Base-by-base conservation (phyloP, 2,113 vertebrate species). In the Oreochromis niloticus region DNA sequence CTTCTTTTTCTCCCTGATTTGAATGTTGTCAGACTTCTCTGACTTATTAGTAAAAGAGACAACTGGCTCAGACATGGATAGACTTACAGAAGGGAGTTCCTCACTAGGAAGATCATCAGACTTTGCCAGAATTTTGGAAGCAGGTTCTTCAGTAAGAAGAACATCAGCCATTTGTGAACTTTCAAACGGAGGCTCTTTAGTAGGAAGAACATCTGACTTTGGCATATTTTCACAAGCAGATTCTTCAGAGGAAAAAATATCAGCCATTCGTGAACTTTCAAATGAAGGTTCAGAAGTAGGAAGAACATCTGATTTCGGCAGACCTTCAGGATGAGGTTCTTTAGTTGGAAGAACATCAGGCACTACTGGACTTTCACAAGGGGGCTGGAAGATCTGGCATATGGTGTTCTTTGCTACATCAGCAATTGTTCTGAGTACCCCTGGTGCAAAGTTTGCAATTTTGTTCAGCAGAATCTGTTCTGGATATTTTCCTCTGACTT, bases 251-350 rank as follows among this genome's bases (percentile, higher is more conserved):
- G 34, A 36, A 41, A 41, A 4, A n/a, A 59, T 4, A 59, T 32
- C 7, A 6, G 1, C 24, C 13, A 57, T 57, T 57, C 0, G 12
- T 57, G 56, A 57, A 30, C 0, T 57, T 57, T 27, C 2, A 3
- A 24, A 27, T 0, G 0, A 22, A 56, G 0, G 12, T 57, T 27
- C 6, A 8, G 16, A 0, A 57, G 24, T 30, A 0, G 24, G 55
- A 30, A 2, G 6, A 57, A 57, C 55, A 57, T 57, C 0, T 11
- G 19, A 54, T 4, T 50, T 17, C 2, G 0, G 7, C 16, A 50
- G 48, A 50, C 7, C 4, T 50, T 50, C 48, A 9, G 16, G 1
- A 50, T 9, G 16, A 50, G 48, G 48, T 50, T 0, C 0, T 0
- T 52, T 19, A 52, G 50, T 54, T 3, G 3, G 50, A 54, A n/a